Percentiles rank a stretch among this genome's conserved stretches.
Conservation (phyloP, 2,888 invertebrate genomes). For the Unio delphinus region DNA sequence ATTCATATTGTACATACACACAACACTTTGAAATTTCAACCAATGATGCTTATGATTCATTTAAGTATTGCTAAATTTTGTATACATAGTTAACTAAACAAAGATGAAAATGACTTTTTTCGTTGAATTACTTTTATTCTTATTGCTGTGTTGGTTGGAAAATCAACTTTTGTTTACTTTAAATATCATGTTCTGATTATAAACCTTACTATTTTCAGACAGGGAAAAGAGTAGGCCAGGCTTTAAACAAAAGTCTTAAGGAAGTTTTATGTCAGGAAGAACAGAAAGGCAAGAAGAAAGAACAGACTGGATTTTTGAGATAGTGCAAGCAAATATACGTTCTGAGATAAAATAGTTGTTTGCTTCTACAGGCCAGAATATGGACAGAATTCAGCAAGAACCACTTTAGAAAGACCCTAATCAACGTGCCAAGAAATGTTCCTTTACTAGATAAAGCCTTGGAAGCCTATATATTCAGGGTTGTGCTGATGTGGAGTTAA, state of each 20-base stretch:
- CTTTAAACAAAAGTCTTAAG: constrained; percentile 80
- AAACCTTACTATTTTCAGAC: constrained; percentile 72
- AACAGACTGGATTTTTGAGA: constrained; percentile 73
- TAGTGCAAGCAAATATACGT: constrained; percentile 11
- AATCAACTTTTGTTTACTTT: not conserved
- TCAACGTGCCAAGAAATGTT: no score
- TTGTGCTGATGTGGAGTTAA: no score
- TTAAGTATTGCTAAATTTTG: not conserved
- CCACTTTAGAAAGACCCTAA: no score
- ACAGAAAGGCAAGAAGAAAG: constrained; percentile 69
- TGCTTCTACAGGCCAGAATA: no score
- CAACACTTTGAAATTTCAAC: no score
- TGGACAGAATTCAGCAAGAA: no score
- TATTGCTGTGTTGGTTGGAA: not conserved
- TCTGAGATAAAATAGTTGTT: no score
- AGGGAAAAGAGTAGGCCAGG: constrained; percentile 81
- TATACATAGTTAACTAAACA: not conserved
- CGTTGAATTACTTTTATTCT: no score
- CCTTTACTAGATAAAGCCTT: no score
- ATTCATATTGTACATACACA: no score
- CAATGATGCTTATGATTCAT: not conserved
- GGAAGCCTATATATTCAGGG: no score
- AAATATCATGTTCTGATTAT: not conserved
- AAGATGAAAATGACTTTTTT: not conserved
- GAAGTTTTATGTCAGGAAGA: constrained; percentile 78